These are phyloP conservation scores for Neolamprologus hecqui DNA, from an alignment of 2,113 vertebrate species.

Conservation along the genomic window DNA sequence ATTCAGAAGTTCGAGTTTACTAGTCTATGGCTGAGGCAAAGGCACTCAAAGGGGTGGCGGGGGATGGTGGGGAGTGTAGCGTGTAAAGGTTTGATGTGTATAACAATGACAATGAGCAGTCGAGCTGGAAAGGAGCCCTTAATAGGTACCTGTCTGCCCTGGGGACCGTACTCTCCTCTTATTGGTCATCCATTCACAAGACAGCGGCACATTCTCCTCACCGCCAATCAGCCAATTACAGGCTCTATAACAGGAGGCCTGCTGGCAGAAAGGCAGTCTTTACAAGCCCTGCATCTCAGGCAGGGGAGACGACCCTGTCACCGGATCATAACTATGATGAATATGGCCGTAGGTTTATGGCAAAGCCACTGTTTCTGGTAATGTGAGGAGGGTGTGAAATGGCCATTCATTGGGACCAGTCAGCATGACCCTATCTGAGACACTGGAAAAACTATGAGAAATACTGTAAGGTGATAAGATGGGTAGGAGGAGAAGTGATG, in stretches of 20 bases:
- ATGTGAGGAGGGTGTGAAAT: constrained; percentile 45
- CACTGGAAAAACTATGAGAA: constrained; percentile 24
- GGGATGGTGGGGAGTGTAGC: not conserved
- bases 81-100: constrained; percentile 44
- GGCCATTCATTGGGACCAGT: constrained; percentile 8
- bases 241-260: constrained; percentile 55
- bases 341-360: constrained; percentile 50
- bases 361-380: constrained; percentile 32
- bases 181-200: constrained; percentile 71
- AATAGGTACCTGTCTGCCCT: constrained; percentile 60
- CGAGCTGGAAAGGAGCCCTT: constrained; percentile 48
- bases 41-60: not conserved
- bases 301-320: constrained; percentile 57
- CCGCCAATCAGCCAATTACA: constrained; percentile 74
- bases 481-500: constrained; percentile 9
- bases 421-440: constrained; percentile 17
- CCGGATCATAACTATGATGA: constrained; percentile 71
- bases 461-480: constrained; percentile 23
- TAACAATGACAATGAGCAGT: constrained; percentile 58
- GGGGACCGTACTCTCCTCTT: constrained; percentile 49
- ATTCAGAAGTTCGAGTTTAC: constrained; percentile 56
- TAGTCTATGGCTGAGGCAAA: not conserved
- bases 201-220: constrained; percentile 56
- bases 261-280: constrained; percentile 49
- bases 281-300: constrained; percentile 53